phyloP scores from a whole-genome alignment of 2,888 invertebrate species.

The Leptinotarsa rubiginosa region DNA sequence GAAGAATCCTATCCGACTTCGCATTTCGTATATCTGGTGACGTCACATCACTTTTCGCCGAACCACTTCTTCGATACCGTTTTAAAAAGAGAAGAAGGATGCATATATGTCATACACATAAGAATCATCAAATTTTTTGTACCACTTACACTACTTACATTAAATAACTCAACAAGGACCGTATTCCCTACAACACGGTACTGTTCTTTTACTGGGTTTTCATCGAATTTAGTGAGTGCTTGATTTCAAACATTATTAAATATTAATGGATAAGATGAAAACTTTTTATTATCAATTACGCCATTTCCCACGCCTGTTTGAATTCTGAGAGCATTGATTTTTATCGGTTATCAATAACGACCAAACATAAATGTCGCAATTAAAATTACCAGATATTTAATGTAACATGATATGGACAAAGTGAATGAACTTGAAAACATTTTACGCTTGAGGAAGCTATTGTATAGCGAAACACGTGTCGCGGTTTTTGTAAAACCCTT shows the following conservation, averaged over 20 bases:
- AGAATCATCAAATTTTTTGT: too few species aligned
- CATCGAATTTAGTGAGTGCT: constrained; percentile 22
- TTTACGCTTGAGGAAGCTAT: too few species aligned
- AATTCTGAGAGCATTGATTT: constrained; percentile 23
- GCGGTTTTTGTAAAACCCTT: too few species aligned
- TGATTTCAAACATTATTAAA: constrained; percentile 31
- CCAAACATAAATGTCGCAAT: constrained; percentile 2
- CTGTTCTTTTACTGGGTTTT: constrained; percentile 1
- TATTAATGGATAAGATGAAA: constrained; percentile 31
- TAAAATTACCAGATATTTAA: constrained; percentile 3
- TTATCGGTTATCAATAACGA: constrained; percentile 20
- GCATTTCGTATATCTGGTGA: too few species aligned
- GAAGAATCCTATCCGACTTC: too few species aligned
- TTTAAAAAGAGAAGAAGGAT: too few species aligned
- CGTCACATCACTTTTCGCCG: too few species aligned
- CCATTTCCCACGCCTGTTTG: constrained; percentile 16
- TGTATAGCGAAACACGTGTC: too few species aligned
- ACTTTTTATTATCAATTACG: constrained; percentile 34
- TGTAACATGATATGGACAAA: background rate
- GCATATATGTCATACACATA: too few species aligned
- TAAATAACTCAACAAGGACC: background rate
- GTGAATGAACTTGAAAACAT: background rate
- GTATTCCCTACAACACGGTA: background rate
- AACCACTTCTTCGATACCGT: too few species aligned
- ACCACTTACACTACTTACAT: too few species aligned